A percentile compares a stretch with the other conserved stretches of the same genome.
phyloP scores from a whole-genome alignment of 2,888 invertebrate species.

The Auanema freiburgensis region DNA sequence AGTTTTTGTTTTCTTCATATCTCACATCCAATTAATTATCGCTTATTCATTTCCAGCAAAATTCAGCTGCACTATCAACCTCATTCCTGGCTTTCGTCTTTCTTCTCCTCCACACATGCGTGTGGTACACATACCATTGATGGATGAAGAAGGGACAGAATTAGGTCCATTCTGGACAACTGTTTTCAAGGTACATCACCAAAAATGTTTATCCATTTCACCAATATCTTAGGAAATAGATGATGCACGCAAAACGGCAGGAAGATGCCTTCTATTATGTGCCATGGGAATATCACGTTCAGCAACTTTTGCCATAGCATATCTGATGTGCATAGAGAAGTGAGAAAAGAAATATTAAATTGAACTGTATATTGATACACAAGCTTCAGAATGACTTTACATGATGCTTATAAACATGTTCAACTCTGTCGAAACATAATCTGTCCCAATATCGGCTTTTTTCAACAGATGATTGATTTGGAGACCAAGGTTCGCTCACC shows the following conservation, averaged over 20 bases:
- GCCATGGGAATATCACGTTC: conserved; percentile 55
- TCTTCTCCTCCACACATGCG: conserved; percentile 42
- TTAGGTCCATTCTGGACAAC: conserved; percentile 45
- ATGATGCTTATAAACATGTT: conserved; percentile 51
- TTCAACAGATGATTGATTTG: conserved; percentile 53
- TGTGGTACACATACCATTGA: conserved; percentile 47
- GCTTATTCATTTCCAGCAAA: conserved; percentile 33
- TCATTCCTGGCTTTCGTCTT: conserved; percentile 50
- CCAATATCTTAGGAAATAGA: conserved; percentile 41
- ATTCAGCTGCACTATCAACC: conserved; percentile 48
- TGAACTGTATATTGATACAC: not conserved
- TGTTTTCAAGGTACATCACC: conserved; percentile 39
- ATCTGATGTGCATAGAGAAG: conserved; percentile 49
- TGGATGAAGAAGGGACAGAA: conserved; percentile 49
- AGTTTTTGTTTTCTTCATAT: not conserved
- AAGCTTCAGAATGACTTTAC: conserved; percentile 41
- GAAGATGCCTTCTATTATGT: conserved; percentile 48
- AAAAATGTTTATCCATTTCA: not conserved
- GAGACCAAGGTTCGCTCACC: conserved; percentile 38
- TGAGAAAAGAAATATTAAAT: conserved; percentile 8
- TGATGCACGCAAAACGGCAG: conserved; percentile 45
- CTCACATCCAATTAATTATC: too few species aligned
- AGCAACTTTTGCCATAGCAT: conserved; percentile 54
- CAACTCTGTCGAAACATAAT: conserved; percentile 48
- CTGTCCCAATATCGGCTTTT: conserved; percentile 58